A percentile compares a stretch with the other conserved stretches of the same genome.
phyloP scores from a whole-genome alignment of 2,888 invertebrate species.

The Calliphora vomitoria region DNA sequence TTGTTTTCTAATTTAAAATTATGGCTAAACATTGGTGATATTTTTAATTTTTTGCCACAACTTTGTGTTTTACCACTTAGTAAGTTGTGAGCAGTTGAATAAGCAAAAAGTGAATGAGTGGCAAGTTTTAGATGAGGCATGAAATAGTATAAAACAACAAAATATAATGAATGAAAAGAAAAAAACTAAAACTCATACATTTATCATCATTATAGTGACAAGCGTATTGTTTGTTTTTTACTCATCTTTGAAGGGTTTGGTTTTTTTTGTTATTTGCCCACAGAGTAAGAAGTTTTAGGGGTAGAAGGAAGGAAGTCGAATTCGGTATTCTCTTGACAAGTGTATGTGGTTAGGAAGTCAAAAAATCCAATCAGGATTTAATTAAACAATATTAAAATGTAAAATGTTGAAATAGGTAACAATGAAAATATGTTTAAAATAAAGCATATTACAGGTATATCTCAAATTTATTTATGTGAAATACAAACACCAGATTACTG shows the following conservation, averaged over 20 bases:
- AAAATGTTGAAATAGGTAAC: too few species aligned
- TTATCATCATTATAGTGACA: slow-evolving; percentile 66
- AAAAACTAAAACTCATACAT: slow-evolving; percentile 32
- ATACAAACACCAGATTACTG: too few species aligned
- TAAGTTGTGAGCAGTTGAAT: background rate
- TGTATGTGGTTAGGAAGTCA: background rate
- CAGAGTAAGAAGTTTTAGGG: background rate
- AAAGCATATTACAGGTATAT: too few species aligned
- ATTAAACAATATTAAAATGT: too few species aligned
- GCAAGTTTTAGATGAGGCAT: background rate
- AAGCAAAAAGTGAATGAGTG: background rate
- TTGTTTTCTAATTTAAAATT: slow-evolving; percentile 49
- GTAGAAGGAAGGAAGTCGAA: background rate
- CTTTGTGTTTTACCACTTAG: too few species aligned
- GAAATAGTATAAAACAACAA: background rate
- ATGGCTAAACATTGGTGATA: slow-evolving; percentile 5
- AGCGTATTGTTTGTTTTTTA: slow-evolving; percentile 12
- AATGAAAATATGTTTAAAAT: too few species aligned
- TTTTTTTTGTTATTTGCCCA: background rate
- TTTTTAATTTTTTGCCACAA: background rate
- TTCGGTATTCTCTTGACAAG: background rate
- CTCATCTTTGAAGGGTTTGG: too few species aligned
- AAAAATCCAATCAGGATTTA: too few species aligned
- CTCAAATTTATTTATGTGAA: too few species aligned
- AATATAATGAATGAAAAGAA: background rate